Evolutionary conservation across 2,888 invertebrate species (phyloP), one percentile per base, ranked within the genome.

Genomic region (Candidula unifasciata): DNA sequence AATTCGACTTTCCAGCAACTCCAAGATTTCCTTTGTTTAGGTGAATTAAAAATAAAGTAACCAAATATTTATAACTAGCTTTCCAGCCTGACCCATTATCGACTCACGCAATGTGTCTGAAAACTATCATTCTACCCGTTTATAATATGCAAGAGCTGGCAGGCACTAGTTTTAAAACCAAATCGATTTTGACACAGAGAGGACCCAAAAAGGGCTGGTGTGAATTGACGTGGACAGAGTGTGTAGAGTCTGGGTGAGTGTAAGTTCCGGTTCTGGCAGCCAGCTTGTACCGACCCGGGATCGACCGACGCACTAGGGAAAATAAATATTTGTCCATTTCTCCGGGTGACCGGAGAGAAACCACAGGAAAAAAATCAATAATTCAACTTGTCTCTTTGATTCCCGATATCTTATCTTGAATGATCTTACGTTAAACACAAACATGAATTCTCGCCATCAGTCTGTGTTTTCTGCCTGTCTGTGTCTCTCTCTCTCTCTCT

Each of bases 311-410:
- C 77, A 35, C n/a, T 21, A 64, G 35, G 77, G 64, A 64, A 35
- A 60, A 78, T 37, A 78, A 78, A 78, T 78, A 64, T 78, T 78
- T 78, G 60, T 60, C 64, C 77, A 64, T 33, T 64, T 33, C 60
- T 78, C 77, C 33, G 35, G 77, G 64, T 64, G 64, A 78, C 64
- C 64, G 18, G 64, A 60, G 24, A 37, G 60, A 64, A 60, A n/a
- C 60, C 64, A n/a, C n/a, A 24, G 64, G 1, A 33, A 68, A 69
- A 33, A 69, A 69, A n/a, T 78, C 77, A 35, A 78, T 78, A 78
- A 21, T 35, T 35, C 37, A 37, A 64, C 60, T 37, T n/a, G 77
- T 35, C 33, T 64, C 33, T 78, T 60, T 35, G 64, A n/a, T 52
- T 78, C 35, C 60, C 16, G 60, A 78, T 57, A 78, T 16, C 60